phyloP scores from a whole-genome alignment of 2,797 vertebrate genomes.

The Parambassis ranga region DNA sequence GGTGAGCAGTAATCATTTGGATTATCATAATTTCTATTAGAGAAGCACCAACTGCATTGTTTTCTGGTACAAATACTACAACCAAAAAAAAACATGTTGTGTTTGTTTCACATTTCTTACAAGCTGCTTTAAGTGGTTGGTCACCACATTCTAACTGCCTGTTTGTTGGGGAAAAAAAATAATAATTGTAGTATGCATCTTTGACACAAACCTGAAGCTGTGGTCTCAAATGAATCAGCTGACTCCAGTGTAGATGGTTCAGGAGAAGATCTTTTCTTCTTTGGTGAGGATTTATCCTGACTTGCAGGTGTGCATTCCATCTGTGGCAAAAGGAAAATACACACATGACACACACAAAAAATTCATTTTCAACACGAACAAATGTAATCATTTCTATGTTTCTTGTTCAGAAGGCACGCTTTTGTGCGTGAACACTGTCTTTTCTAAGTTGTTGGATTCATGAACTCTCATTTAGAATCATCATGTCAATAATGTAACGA shows the following conservation, averaged over 20 bases:
- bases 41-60: neutral
- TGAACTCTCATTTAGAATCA: neutral
- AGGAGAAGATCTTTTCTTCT: constrained; percentile 50
- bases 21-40: neutral
- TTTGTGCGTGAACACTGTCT: no score
- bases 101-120: neutral
- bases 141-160: neutral
- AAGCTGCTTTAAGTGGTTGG: neutral
- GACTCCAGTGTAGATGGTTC: constrained; percentile 26
- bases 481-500: no score
- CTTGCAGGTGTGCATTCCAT: constrained; percentile 29
- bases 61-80: neutral
- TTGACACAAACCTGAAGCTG: constrained; percentile 57
- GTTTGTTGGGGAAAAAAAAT: no score
- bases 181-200: neutral
- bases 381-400: no score
- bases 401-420: no score
- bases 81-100: neutral
- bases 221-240: constrained; percentile 45
- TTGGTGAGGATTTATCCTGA: constrained; percentile 54
- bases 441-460: neutral
- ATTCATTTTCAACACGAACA: no score
- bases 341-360: no score
- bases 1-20: no score
- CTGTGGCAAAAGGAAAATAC: constrained; percentile 40